Evolutionary conservation across 2,113 vertebrate genomes (phyloP).

Genomic region (Oncorhynchus clarkii): DNA sequence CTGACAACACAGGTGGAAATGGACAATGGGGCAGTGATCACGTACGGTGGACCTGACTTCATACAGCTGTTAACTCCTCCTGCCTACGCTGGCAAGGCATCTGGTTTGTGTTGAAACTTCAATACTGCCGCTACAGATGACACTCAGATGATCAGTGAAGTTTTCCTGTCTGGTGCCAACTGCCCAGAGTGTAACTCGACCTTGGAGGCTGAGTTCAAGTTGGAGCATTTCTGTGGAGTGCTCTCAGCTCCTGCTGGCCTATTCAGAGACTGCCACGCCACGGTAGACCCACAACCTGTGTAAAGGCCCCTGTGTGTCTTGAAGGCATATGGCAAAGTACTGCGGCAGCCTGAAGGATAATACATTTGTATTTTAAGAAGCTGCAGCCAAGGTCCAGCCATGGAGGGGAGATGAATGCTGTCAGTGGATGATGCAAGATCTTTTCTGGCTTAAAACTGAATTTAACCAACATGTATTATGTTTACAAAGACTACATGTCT

Average conservation of each 20-base stretch:
- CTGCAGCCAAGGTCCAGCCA: conserved; percentile 28
- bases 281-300: conserved; percentile 47
- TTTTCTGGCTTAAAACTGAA: too few relatives aligned
- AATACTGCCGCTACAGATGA: background rate
- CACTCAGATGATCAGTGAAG: conserved; percentile 6
- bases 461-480: too few relatives aligned
- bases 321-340: conserved; percentile 23
- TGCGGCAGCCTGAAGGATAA: conserved; percentile 46
- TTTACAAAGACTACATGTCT: too few relatives aligned
- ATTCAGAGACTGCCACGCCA: conserved; percentile 42
- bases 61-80: conserved; percentile 22
- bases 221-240: conserved; percentile 37
- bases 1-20: conserved; percentile 4
- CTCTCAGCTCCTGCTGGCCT: conserved; percentile 35
- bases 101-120: too few relatives aligned
- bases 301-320: conserved; percentile 48
- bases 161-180: background rate
- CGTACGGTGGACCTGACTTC: conserved; percentile 12
- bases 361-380: conserved; percentile 42
- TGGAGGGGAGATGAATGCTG: conserved; percentile 50
- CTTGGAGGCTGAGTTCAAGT: conserved; percentile 22
- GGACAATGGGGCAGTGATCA: conserved; percentile 15
- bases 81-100: too few relatives aligned
- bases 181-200: conserved; percentile 35
- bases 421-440: conserved; percentile 37